Percentiles rank a stretch among this genome's conserved stretches.
phyloP scores from a whole-genome alignment of 2,888 invertebrate species.

The Busseola fusca region DNA sequence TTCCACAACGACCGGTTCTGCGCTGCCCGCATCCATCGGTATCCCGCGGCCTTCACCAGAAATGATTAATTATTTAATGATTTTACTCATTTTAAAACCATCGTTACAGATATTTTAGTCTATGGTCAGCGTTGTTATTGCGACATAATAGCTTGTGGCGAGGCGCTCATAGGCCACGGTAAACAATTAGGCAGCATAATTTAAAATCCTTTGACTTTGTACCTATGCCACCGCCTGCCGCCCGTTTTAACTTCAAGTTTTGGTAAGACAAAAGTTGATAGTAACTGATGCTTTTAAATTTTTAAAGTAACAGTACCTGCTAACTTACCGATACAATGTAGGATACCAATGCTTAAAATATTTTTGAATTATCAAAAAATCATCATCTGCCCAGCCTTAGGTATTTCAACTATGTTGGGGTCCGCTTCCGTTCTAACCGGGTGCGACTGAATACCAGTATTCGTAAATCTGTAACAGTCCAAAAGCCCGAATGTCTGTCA shows the following conservation, averaged over 20 bases:
- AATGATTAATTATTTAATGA: neutral
- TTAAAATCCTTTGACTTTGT: constrained; percentile 77
- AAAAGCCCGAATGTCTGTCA: no score
- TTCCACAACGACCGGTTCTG: no score
- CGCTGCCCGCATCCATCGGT: no score
- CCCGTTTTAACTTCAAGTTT: constrained; percentile 7
- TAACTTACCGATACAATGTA: no score
- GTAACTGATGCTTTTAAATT: neutral
- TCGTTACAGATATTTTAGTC: constrained; percentile 60
- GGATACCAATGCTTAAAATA: no score
- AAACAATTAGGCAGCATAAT: constrained; percentile 85
- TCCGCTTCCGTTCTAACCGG: no score
- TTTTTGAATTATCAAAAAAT: no score
- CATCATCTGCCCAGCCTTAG: no score
- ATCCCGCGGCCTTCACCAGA: no score
- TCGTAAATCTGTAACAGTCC: no score
- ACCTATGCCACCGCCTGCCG: constrained; percentile 68
- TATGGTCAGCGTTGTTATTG: constrained; percentile 70
- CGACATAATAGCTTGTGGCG: constrained; percentile 76
- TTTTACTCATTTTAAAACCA: constrained; percentile 4
- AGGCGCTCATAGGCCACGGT: constrained; percentile 85
- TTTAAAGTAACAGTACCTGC: neutral
- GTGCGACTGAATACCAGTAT: no score
- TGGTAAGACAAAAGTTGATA: neutral
- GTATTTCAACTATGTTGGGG: no score